Base-by-base conservation (phyloP, 1,140 invertebrate genomes). In the Eriocheir sinensis region DNA sequence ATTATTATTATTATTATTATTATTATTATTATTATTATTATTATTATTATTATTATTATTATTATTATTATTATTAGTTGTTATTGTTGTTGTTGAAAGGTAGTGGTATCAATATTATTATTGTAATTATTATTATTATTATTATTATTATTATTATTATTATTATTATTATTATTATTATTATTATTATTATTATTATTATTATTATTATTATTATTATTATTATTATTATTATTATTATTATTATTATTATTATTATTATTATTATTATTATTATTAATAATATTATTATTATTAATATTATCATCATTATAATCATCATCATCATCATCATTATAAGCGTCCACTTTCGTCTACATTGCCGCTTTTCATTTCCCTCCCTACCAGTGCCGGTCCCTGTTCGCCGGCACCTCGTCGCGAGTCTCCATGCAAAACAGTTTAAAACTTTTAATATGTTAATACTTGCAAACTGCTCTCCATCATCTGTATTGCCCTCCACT, bases 161-260 rank as follows among this genome's bases (percentile, higher is more conserved):
- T 81, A 30, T 81, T 8, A 88, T 38, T 38, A 88, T 38, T 27
- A 36, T 8, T 36, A 88, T 88, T 38, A 36, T 38, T 38, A 36
- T 38, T 38, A 9, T 38, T 38, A 41, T 38, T 27, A 88, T 88
- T 38, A 88, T 88, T 38, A 36, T 38, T 36, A 88, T 88, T 81
- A 81, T 81, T 38, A 88, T 38, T 38, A 88, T 38, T 27, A 88
- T 38, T 38, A 88, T 88, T 38, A 88, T 88, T 38, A 88, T 38
- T 88, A 88, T 88, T 38, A 88, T 38, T 38, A 88, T 38, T 38
- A 88, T 38, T 38, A 88, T 38, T 38, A 88, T 88, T 38, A 88
- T 88, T 38, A 88, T 38, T 88, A 88, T 88, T 38, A 88, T 38
- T 27, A 88, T 38, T 27, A 89, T 40, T 21, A 89, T 40, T 0